Base-by-base conservation (phyloP, 2,888 invertebrate species). In the Dynastes grantii region DNA sequence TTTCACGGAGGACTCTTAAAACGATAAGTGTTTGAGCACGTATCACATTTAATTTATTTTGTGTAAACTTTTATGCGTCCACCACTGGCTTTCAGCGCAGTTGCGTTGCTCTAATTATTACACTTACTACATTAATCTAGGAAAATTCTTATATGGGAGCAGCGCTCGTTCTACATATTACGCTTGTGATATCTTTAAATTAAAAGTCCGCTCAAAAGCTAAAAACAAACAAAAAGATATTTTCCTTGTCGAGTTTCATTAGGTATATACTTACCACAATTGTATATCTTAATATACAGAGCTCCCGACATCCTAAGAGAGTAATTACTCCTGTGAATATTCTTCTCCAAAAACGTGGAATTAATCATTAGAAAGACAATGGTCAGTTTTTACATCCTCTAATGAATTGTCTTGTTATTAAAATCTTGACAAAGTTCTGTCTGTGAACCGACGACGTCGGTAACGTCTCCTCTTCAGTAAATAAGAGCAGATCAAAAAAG, bases 341-440 rank as follows among this genome's bases (percentile, higher is more conserved):
- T 75, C 61, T 63, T 75, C 73, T 75, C 73, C 22, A 75, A 61
- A 71, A 75, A 75, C 45, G 61, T 55, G 61, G 73, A 61, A 75
- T 75, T 75, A 75, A 75, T 61, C 73, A 61, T 75, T 61, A 75
- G 61, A 75, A 75, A 75, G 61, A 75, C 73, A 75, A 75, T 75
- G 73, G 73, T 75, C 73, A 75, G 73, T 75, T 61, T 75, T 75
- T 75, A 45, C 61, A 45, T 75, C 61, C 73, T 75, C 61, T 75
- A 75, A 75, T 61, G 73, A 75, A 75, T 75, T 75, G 73, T 75
- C 73, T 61, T 49, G 73, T 75, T 75, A 75, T 75, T 61, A 75
- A 75, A 75, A 75, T 75, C 73, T 75, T 45, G 73, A 45, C 73
- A 45, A 63, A 61, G 61, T 75, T 75, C 73, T 22, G 22, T 75